These are phyloP conservation scores for Rachycentron canadum DNA, from an alignment of 2,797 vertebrate species.

Conservation along the genomic window DNA sequence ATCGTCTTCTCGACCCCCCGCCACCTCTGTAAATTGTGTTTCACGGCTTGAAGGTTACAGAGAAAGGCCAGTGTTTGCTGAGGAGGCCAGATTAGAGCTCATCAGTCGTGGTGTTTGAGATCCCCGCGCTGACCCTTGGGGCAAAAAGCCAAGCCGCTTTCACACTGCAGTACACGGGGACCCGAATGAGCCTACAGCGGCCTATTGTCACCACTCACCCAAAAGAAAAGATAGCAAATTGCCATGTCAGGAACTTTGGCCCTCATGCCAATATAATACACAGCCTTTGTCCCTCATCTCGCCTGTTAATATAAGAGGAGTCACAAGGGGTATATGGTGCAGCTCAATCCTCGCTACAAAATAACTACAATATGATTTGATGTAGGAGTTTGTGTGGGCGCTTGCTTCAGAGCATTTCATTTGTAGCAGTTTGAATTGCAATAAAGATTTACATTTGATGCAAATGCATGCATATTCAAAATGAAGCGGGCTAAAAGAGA, in stretches of 20 bases:
- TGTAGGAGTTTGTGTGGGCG: slow-evolving; percentile 44
- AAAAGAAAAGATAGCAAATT: slow-evolving; percentile 91
- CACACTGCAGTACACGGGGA: slow-evolving; percentile 86
- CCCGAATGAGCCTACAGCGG: slow-evolving; percentile 76
- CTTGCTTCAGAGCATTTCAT: slow-evolving; percentile 43
- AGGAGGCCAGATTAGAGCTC: slow-evolving; percentile 92
- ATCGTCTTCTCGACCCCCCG: slow-evolving; percentile 55
- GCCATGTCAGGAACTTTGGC: slow-evolving; percentile 90
- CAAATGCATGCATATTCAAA: slow-evolving; percentile 55
- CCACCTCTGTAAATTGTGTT: slow-evolving; percentile 80
- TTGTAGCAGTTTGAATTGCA: slow-evolving; percentile 47
- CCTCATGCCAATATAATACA: slow-evolving; percentile 83
- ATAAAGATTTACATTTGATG: slow-evolving; percentile 54
- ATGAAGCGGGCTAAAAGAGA: slow-evolving; percentile 14
- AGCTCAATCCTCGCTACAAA: slow-evolving; percentile 23
- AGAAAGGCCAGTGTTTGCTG: slow-evolving; percentile 78
- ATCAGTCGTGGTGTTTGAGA: slow-evolving; percentile 89
- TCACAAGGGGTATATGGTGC: slow-evolving; percentile 24
- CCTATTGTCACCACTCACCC: slow-evolving; percentile 88
- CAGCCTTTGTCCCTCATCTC: slow-evolving; percentile 83
- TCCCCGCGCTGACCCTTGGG: slow-evolving; percentile 82
- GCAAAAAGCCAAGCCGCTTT: slow-evolving; percentile 87
- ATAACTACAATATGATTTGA: slow-evolving; percentile 39
- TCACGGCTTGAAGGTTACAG: slow-evolving; percentile 77
- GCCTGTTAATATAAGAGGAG: slow-evolving; percentile 68